Evolutionary conservation across 2,888 invertebrate genomes (phyloP).

Genomic region (Seladonia tumulorum): DNA sequence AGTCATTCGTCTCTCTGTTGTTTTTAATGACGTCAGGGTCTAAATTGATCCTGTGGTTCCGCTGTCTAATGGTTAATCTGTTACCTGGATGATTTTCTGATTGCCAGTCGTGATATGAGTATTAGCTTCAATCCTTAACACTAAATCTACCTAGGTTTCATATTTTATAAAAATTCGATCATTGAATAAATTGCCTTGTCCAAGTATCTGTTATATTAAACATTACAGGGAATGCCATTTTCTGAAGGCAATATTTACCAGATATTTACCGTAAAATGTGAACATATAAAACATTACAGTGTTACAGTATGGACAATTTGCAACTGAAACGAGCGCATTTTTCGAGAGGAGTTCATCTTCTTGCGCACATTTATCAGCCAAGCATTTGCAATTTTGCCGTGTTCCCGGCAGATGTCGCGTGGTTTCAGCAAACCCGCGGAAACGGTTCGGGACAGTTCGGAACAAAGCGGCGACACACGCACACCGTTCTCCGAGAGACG

Average conservation of each 20-base stretch:
- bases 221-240: conserved; percentile 58
- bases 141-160: too few relatives aligned
- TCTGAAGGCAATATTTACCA: conserved; percentile 67
- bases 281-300: conserved; percentile 73
- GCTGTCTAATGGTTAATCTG: too few relatives aligned
- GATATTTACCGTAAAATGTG: conserved; percentile 72
- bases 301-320: too few relatives aligned
- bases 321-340: too few relatives aligned
- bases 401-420: conserved; percentile 58
- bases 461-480: conserved; percentile 5
- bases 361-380: conserved; percentile 48
- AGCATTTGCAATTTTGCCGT: conserved; percentile 31
- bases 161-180: too few relatives aligned
- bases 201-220: too few relatives aligned
- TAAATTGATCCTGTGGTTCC: neutral
- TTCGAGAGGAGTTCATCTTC: neutral
- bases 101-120: too few relatives aligned
- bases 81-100: too few relatives aligned
- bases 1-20: neutral
- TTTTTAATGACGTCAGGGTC: neutral
- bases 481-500: conserved; percentile 1
- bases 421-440: conserved; percentile 31
- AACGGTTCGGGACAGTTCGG: conserved; percentile 12
- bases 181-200: too few relatives aligned
- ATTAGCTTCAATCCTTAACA: too few relatives aligned